Evolutionary conservation across 2,888 invertebrate genomes (phyloP), one percentile per base, ranked within the genome.

Genomic region (Plagodis dolabraria): DNA sequence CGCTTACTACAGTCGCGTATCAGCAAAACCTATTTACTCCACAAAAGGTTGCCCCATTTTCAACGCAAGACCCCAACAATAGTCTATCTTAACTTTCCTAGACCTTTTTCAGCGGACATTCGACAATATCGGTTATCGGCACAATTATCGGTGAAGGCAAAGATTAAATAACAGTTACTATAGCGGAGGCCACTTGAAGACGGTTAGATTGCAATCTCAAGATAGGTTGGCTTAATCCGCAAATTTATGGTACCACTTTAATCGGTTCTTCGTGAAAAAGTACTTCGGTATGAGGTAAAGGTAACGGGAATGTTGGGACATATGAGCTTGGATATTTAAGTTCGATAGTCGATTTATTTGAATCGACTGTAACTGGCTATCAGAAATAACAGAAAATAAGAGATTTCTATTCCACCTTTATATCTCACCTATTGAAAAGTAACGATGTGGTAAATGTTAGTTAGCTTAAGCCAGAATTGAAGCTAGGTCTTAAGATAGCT

Each of bases 181-280:
- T 10, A 10, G 40, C 8, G 52, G 53, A 60, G 81, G 82, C 79
- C 72, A 76, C 78, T 76, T 78, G 83, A 80, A 80, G 81, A 81
- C 80, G 82, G 74, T 74, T 74, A 84, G 90, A 90, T 91, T 77
- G 85, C 85, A 84, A 89, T 90, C 89, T 86, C 75, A 61, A 79
- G 86, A 88, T 87, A 81, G 85, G 89, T 87, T 83, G 80, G 87
- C 85, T 88, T 84, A 87, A 88, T 87, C 88, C 83, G 79, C 75
- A 84, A 87, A 89, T 89, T 90, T 89, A 91, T 89, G 79, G 87
- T 76, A 72, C 71, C 78, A 77, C 80, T 87, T 88, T 86, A 88
- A 85, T 87, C 82, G 80, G 74, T 79, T 80, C 75, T 61, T 68
- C 74, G 75, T 76, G 68, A 82, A 85, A 87, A 88, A 87, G 61